Evolutionary conservation across 2,797 vertebrate genomes (phyloP), one percentile per base, ranked within the genome.

Genomic region (Catamblyrhynchus diadema): DNA sequence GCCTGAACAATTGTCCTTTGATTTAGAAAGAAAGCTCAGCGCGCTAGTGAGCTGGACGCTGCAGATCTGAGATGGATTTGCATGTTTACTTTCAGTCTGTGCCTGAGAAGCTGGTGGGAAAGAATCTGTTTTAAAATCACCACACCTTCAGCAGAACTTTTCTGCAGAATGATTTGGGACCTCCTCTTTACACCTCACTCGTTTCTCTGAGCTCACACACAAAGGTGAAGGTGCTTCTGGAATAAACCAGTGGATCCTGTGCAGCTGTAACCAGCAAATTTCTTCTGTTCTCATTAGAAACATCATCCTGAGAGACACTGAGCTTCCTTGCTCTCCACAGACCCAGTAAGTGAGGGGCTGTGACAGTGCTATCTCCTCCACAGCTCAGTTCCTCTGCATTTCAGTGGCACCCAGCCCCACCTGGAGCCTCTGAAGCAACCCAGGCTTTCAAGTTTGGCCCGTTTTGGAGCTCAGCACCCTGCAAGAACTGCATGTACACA

Each of bases 1-100:
- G 57, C 23, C 80, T 93, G 65, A 88, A 97, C 94, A 95, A 93
- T 91, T 91, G 79, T 14, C 72, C 61, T 94, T 95, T 96, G 87
- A 92, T 90, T 92, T 88, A 44, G 65, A 92, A 82, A 87, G 83
- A 70, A 91, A 94, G 72, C 69, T 59, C 69, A 53, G 89, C 42
- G 75, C 27, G 69, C 50, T 70, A 90, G 66, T 71, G 81, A 90
- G 70, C 53, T 67, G 71, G 53, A 39, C 67, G 12, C 54, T 83
- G 72, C 72, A 83, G 32, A 87, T 90, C 21, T 78, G 80, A 48
- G 65, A 72, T 60, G 33, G 39, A 81, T 85, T 92, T 92, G 37
- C 4, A 2, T 80, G 61, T 69, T 94, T 91, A 37, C 62, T 78
- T 90, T 85, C 48, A 77, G 64, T 13, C 37, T 1, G 1, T 71